Base-by-base conservation (phyloP, 2,113 vertebrate species). In the Cyanoliseus patagonus region DNA sequence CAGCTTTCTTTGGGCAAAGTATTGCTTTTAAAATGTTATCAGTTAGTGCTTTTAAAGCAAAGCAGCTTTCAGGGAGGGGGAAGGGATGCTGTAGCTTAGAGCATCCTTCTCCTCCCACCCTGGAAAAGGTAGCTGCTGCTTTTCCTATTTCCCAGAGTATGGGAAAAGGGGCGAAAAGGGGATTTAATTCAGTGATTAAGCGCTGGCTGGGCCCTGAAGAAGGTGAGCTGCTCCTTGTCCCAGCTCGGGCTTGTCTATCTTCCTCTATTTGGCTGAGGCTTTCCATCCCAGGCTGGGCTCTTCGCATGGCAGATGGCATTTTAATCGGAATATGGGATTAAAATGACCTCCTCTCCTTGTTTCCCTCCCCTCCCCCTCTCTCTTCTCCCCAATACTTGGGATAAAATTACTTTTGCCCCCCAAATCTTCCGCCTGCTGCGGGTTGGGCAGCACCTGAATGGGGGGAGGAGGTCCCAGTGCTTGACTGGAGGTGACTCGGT, bases 401-500 rank as follows among this genome's bases (percentile, higher is more conserved):
- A 69, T 17, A 25, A 83, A 37, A 22, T 3, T 17, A 7, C 66
- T 81, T 59, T 47, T 19, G 33, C 52, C 52, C 53, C 68, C 88
- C 20, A 77, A 86, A 67, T 18, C 77, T 39, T 25, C 12, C 61
- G 8, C 53, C 27, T 3, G 44, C 62, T 55, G 77, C 17, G 22
- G 16, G 37, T 51, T 53, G 64, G 47, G 76, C 68, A 53, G 37
- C 31, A 27, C 76, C 63, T 64, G 70, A 49, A 44, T 3, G 31
- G 4, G 39, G 52, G 39, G 30, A 55, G 57, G 53, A 94, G 20
- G 1, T 79, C 53, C 53, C 92, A 82, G 83, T 72, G 64, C 30
- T 62, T 30, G 63, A 39, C 70, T 90, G 88, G 83, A 88, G 73
- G 73, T 83, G 88, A 91, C 46, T 73, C 88, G 88, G 79, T 30